phyloP scores from a whole-genome alignment of 30 jellyfish, hydroid and myxozoan species.

The Turritopsis rubra region DNA sequence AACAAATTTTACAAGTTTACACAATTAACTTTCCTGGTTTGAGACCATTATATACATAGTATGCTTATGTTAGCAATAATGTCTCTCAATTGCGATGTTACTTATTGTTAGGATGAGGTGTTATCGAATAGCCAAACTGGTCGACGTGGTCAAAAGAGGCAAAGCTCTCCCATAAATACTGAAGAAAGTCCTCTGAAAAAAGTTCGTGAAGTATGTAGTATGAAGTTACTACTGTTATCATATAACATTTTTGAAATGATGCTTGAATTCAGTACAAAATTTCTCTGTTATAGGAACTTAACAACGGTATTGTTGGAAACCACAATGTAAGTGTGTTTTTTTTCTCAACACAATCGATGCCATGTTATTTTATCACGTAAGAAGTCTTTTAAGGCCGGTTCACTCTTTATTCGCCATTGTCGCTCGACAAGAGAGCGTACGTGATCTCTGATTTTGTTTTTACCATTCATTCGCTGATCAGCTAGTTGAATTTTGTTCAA shows the following conservation, averaged over 20 bases:
- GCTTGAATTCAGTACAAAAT: neutral
- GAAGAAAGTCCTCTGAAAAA: constrained; percentile 71
- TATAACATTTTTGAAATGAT: neutral
- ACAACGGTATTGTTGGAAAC: neutral
- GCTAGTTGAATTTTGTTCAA: no score
- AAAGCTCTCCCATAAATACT: constrained; percentile 70
- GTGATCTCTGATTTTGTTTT: no score
- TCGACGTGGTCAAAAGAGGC: constrained; percentile 65
- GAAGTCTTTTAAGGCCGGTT: neutral
- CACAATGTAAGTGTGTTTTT: neutral
- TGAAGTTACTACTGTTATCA: neutral
- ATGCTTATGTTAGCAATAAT: no score
- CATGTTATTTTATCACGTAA: neutral
- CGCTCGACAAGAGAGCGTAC: no score
- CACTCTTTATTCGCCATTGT: no score
- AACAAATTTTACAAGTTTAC: no score
- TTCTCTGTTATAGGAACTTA: neutral
- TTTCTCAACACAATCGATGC: no score
- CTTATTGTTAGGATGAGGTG: constrained; percentile 23
- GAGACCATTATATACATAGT: no score
- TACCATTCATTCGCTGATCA: no score
- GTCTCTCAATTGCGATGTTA: neutral
- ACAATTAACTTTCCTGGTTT: no score
- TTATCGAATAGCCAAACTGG: constrained; percentile 46
- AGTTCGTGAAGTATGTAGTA: constrained; percentile 60